Conservation (phyloP, 2,888 invertebrate genomes). For the Myopa testacea region DNA sequence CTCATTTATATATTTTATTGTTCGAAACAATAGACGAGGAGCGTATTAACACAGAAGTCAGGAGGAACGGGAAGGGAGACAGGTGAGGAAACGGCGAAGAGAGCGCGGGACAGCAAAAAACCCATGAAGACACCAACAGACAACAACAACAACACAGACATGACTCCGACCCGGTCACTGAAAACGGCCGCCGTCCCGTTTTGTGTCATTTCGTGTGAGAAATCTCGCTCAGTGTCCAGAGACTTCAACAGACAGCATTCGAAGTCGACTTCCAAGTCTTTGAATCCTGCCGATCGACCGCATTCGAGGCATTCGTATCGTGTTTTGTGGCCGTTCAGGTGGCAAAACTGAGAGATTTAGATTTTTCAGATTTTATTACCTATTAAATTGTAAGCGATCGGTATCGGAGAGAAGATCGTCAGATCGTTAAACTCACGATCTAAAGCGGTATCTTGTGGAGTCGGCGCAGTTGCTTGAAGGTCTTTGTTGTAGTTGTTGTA, state of each 20-base stretch:
- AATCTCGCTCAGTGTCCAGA: slow-evolving; percentile 35
- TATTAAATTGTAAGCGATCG: slow-evolving; percentile 41
- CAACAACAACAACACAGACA: slow-evolving; percentile 7
- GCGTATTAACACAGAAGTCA: slow-evolving; percentile 29
- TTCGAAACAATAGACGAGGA: slow-evolving; percentile 26
- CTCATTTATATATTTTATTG: slow-evolving; percentile 37
- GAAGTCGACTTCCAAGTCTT: neutral
- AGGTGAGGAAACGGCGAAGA: too few species aligned
- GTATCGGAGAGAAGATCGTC: neutral
- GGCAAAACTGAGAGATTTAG: slow-evolving; percentile 13
- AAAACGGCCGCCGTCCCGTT: slow-evolving; percentile 26
- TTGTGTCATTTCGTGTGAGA: slow-evolving; percentile 38
- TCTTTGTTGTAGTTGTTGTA: too few species aligned
- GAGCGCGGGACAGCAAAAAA: neutral
- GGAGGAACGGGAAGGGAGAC: neutral
- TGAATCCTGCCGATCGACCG: neutral
- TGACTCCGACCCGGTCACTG: neutral
- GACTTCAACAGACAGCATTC: neutral
- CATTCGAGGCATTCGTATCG: slow-evolving; percentile 17
- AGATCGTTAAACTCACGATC: slow-evolving; percentile 34
- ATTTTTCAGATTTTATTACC: slow-evolving; percentile 20
- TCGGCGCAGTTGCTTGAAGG: slow-evolving; percentile 42
- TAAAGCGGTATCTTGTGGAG: slow-evolving; percentile 21
- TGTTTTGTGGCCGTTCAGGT: slow-evolving; percentile 27
- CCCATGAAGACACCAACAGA: too few species aligned